Evolutionary conservation across 2,888 invertebrate genomes (phyloP).

Genomic region (Cabera pusaria): DNA sequence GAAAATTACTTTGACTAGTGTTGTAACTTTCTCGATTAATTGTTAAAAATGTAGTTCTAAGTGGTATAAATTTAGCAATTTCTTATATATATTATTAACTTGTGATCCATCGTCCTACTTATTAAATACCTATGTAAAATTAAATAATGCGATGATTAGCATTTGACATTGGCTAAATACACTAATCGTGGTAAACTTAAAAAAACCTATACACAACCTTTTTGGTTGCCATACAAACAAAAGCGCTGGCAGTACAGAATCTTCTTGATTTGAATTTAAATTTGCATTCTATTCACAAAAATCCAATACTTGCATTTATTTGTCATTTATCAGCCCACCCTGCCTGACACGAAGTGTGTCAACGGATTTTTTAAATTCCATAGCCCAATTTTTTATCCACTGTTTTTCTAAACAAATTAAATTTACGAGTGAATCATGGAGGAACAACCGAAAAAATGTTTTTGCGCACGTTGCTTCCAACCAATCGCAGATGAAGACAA

Average conservation of each 20-base stretch:
- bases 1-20: constrained; percentile 37
- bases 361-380: constrained; percentile 49
- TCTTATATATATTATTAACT: too few species aligned
- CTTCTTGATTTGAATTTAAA: constrained; percentile 32
- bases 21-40: constrained; percentile 24
- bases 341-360: constrained; percentile 49
- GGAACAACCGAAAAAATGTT: constrained; percentile 65
- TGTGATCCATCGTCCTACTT: too few species aligned
- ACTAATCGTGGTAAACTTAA: too few species aligned
- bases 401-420: neutral
- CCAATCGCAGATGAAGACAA: constrained; percentile 61
- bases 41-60: too few species aligned
- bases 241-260: constrained; percentile 27
- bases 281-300: constrained; percentile 32
- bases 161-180: too few species aligned
- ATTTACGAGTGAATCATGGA: constrained; percentile 46
- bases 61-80: too few species aligned
- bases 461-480: constrained; percentile 70
- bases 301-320: constrained; percentile 32
- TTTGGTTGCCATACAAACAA: too few species aligned
- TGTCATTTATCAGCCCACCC: constrained; percentile 48
- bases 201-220: neutral
- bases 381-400: constrained; percentile 28
- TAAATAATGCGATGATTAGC: too few species aligned
- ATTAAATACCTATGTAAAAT: too few species aligned